Conservation (phyloP, 2,797 vertebrate species). For the Buphagus erythrorhynchus region DNA sequence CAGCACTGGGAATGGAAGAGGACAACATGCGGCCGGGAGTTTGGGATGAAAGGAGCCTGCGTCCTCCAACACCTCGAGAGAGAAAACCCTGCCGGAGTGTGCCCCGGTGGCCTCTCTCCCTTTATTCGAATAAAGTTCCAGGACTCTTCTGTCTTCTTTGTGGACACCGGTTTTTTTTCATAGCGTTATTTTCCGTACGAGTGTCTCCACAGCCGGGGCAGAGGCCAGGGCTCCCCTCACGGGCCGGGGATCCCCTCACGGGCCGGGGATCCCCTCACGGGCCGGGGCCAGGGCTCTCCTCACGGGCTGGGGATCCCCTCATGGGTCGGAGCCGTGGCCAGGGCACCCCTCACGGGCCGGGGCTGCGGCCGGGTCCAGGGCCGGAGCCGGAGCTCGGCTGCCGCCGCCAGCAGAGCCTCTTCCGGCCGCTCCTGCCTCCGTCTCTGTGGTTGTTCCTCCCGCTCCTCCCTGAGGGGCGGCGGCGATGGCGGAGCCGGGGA, state of each 20-base stretch:
- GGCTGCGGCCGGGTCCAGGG: too few relatives aligned
- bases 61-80: not conserved
- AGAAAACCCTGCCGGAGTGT: not conserved
- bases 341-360: too few relatives aligned
- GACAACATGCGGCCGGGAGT: not conserved
- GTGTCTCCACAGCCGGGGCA: not conserved
- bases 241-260: too few relatives aligned
- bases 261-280: too few relatives aligned
- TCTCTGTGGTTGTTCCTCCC: not conserved
- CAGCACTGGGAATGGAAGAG: not conserved
- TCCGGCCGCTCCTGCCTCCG: not conserved
- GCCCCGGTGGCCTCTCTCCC: not conserved
- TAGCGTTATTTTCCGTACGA: not conserved
- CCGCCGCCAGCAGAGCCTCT: not conserved
- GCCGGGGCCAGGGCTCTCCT: too few relatives aligned
- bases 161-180: not conserved
- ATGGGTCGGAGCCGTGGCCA: too few relatives aligned
- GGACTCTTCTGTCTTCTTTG: rapidly evolving
- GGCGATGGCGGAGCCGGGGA: not conserved
- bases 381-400: not conserved
- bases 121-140: not conserved
- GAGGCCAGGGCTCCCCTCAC: not conserved
- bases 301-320: too few relatives aligned
- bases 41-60: not conserved
- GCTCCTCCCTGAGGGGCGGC: not conserved